Conservation (phyloP, 2,888 invertebrate genomes). For the Julus scanicus region DNA sequence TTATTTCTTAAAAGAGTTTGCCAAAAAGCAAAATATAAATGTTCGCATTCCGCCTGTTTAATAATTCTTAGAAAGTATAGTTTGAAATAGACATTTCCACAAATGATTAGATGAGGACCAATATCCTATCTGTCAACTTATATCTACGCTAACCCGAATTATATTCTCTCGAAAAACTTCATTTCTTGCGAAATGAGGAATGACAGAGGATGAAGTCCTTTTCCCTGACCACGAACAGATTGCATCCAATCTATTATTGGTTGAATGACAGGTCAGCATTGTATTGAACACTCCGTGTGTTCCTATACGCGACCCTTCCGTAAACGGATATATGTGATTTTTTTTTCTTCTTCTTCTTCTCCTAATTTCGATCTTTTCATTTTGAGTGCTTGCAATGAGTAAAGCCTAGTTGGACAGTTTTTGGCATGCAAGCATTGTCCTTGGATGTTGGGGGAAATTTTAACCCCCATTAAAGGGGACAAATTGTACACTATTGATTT, state of each 20-base stretch:
- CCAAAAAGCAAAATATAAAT: neutral
- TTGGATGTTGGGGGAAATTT: no score
- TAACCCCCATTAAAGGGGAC: neutral
- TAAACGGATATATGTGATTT: constrained; percentile 31
- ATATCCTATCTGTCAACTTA: neutral
- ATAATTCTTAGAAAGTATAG: neutral
- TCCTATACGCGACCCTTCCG: neutral
- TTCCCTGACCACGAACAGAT: neutral
- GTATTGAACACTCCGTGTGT: constrained; percentile 7
- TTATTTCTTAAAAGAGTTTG: neutral
- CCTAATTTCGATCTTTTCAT: neutral
- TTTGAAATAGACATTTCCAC: neutral
- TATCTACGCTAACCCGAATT: neutral
- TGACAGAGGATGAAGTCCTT: constrained; percentile 14
- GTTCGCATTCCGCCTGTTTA: neutral
- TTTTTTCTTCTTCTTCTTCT: neutral
- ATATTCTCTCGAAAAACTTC: constrained; percentile 16
- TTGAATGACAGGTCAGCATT: neutral
- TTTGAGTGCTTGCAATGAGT: neutral
- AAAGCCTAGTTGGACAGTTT: neutral
- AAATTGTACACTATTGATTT: neutral
- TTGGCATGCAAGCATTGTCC: no score
- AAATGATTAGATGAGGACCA: neutral
- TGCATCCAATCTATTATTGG: constrained; percentile 18
- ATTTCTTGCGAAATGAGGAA: neutral